Base-by-base conservation (phyloP, 2,797 vertebrate genomes). In the Tadarida brasiliensis region DNA sequence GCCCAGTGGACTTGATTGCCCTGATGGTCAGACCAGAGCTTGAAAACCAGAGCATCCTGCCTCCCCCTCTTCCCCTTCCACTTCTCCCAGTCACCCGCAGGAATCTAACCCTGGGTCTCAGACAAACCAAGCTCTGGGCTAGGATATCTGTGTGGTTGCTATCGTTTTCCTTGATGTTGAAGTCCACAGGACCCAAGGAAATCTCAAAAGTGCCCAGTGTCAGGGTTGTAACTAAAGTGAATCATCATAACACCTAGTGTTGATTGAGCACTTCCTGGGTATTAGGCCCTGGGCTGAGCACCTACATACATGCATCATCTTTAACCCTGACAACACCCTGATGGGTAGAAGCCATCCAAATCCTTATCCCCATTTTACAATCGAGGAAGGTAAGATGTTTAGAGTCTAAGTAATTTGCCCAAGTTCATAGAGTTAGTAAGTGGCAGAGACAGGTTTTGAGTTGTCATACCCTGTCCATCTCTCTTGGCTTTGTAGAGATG, bases 351-450 rank as follows among this genome's bases (percentile, higher is more conserved):
- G 49, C 63, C n/a, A 2, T 65, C 56, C 44, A n/a, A 80, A n/a
- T 4, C 78, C 22, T n/a, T 33, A 73, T 24, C 33, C 20, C 2
- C 14, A 14, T 63, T 87, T 91, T 86, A 59, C 16, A 77, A 2
- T 68, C 24, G 51, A 71, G 39, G 51, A 49, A 94, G 39, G 17
- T 3, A n/a, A 91, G 54, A 71, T 28, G 6, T 71, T 93, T 78
- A 74, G 81, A 74, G 86, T 51, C 24, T 44, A 63, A 80, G 51
- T 47, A 17, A 78, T 87, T 80, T 94, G 28, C 67, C 63, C 49
- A 80, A 77, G 54, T 86, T 94, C 70, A n/a, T 30, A n/a, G 56
- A 84, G 71, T 80, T 73, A 80, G 19, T 67, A 65, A 94, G 61
- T 22, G 39, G 24, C 26, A 30, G 56, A 35, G 14, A 71, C 33